phyloP scores from a whole-genome alignment of 2,113 vertebrate genomes.

The Petroica traversi region DNA sequence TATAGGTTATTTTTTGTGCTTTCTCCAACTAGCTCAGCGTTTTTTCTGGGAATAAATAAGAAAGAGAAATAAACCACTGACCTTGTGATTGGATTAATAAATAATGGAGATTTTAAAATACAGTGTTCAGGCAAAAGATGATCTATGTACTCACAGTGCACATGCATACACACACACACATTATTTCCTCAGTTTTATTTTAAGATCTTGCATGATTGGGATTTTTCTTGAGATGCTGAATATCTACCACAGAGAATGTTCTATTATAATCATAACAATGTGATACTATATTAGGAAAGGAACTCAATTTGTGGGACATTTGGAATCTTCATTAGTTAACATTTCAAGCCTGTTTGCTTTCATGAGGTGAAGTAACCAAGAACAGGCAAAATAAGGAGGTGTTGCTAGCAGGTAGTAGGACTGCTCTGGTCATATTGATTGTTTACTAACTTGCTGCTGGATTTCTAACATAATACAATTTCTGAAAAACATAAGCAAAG shows the following conservation, averaged over 20 bases:
- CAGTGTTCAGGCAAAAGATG: background rate
- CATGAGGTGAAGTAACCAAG: background rate
- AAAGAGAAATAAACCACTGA: constrained; percentile 11
- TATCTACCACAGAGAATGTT: background rate
- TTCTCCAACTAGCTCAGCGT: background rate
- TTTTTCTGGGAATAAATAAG: background rate
- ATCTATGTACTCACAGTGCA: background rate
- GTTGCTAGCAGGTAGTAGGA: background rate
- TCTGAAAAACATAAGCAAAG: background rate
- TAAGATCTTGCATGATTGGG: background rate
- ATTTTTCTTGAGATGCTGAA: constrained; percentile 8
- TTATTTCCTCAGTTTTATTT: constrained; percentile 17
- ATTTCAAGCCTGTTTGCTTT: background rate
- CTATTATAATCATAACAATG: constrained; percentile 3
- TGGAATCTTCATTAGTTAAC: background rate
- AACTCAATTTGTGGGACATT: constrained; percentile 18
- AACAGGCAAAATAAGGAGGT: background rate
- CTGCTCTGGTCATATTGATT: background rate
- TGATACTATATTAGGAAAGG: constrained; percentile 11
- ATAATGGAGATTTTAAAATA: constrained; percentile 12
- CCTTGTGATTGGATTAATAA: background rate
- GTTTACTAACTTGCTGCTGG: background rate
- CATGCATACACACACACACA: background rate
- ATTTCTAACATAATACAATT: background rate
- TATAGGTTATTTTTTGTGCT: background rate